phyloP scores from a whole-genome alignment of 1,140 invertebrate genomes.

The Drosophila dunni region DNA sequence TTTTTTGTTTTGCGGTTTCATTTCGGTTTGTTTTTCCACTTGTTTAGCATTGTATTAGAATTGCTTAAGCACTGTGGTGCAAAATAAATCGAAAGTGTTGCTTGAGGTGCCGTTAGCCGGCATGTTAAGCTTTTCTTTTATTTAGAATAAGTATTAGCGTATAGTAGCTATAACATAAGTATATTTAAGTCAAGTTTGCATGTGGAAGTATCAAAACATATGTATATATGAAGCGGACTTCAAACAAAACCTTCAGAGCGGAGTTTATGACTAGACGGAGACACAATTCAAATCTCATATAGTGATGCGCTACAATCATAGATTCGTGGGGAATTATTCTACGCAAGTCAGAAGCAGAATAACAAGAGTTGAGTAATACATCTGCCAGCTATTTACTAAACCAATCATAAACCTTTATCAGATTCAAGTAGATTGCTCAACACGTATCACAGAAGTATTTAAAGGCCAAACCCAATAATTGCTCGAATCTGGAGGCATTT shows the following conservation, averaged over 20 bases:
- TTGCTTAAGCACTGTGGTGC: conserved; percentile 46
- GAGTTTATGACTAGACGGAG: not conserved
- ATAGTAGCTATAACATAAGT: not conserved
- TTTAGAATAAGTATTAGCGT: conserved; percentile 3
- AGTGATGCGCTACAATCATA: conserved; percentile 20
- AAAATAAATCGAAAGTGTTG: conserved; percentile 23
- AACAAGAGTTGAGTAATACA: conserved; percentile 1
- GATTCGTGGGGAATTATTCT: conserved; percentile 3
- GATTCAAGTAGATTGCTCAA: conserved; percentile 4
- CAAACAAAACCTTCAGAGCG: not conserved
- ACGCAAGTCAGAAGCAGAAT: conserved; percentile 13
- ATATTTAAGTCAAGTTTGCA: not conserved
- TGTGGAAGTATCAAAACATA: not conserved
- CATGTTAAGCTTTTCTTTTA: not conserved
- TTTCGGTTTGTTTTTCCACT: conserved; percentile 20
- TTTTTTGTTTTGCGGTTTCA: conserved; percentile 37
- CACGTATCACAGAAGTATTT: conserved; percentile 44
- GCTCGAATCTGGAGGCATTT: conserved; percentile 22
- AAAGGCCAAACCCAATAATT: conserved; percentile 44
- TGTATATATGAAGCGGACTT: not conserved
- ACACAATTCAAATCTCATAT: not conserved
- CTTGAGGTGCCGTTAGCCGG: not conserved
- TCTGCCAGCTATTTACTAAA: conserved; percentile 19
- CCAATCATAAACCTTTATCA: conserved; percentile 24
- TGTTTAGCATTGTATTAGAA: conserved; percentile 55